Evolutionary conservation across 2,888 invertebrate species (phyloP).

Genomic region (Shargacucullia verbasci): DNA sequence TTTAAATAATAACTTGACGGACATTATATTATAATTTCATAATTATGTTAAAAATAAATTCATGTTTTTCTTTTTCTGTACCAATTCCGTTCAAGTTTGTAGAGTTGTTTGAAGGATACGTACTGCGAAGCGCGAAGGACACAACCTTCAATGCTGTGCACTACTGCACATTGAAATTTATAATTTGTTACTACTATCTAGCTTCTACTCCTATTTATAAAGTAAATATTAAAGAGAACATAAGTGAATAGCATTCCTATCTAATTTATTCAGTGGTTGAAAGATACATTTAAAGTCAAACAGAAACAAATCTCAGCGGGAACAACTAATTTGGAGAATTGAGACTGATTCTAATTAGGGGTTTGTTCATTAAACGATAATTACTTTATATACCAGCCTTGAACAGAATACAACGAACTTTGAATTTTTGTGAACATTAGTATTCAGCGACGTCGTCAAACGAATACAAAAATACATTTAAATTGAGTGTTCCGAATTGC

Average conservation of each 20-base stretch:
- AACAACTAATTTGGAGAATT: slow-evolving; percentile 33
- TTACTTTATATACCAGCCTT: slow-evolving; percentile 42
- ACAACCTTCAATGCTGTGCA: slow-evolving; percentile 42
- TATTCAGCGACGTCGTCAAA: slow-evolving; percentile 46
- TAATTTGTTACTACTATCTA: slow-evolving; percentile 14
- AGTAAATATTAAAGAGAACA: slow-evolving; percentile 23
- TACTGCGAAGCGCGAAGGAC: slow-evolving; percentile 33
- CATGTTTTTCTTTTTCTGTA: slow-evolving; percentile 8
- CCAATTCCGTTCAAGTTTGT: slow-evolving; percentile 3
- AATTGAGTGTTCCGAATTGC: slow-evolving; percentile 44
- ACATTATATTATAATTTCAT: background rate
- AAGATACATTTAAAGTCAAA: slow-evolving; percentile 33
- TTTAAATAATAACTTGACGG: slow-evolving; percentile 8
- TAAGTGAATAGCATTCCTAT: slow-evolving; percentile 6
- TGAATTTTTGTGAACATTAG: slow-evolving; percentile 43
- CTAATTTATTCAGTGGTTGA: slow-evolving; percentile 16
- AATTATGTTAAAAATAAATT: too few species aligned
- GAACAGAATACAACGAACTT: slow-evolving; percentile 36
- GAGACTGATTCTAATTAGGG: slow-evolving; percentile 43
- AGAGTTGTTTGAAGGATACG: slow-evolving; percentile 15
- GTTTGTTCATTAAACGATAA: slow-evolving; percentile 49
- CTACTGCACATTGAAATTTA: slow-evolving; percentile 22
- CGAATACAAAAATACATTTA: slow-evolving; percentile 46
- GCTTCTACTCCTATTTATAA: slow-evolving; percentile 3
- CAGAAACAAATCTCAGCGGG: slow-evolving; percentile 27